Base-by-base conservation (phyloP, 1,140 invertebrate genomes). In the Ptiloglossa arizonensis region DNA sequence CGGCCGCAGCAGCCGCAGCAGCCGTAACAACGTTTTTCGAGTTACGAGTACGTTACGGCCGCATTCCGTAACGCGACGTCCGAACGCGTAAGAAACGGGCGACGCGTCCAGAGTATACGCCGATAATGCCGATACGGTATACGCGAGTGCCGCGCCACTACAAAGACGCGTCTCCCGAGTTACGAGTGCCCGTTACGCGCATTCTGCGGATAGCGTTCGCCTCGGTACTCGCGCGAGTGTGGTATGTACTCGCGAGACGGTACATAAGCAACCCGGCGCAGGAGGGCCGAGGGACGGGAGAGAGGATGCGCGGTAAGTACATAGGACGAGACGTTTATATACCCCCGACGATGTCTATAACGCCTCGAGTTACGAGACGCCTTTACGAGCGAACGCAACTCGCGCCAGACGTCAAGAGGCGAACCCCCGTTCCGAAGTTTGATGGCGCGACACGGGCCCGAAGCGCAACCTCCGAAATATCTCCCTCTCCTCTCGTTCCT, bases 261-360 rank as follows among this genome's bases (percentile, higher is more conserved):
- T 48, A 63, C 32, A 59, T 44, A 59, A 59, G 32, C n/a, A n/a
- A n/a, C 24, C 13, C 22, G 24, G 17, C 17, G n/a, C 22, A n/a
- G 19, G 27, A 44, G n/a, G n/a, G 32, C 13, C 22, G 24, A 29
- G 48, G 22, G 48, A 71, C 27, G 46, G 44, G 66, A 67, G 60
- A 59, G 73, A 46, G 48, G 41, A 80, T 67, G 60, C 27, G 35
- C 77, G 87, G 89, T 92, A 92, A 92, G 90, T 90, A 92, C 90
- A 92, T 92, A 90, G 91, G 91, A 93, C 90, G 89, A 91, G 92
- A 92, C 91, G 90, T 93, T 93, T 93, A 93, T 93, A 92, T 93
- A 92, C 91, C 92, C 92, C 89, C 85, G 87, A 87, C 90, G 91
- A 91, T 93, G 92, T 91, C 91, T 91, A 92, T 92, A 93, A 92